phyloP scores from a whole-genome alignment of 2,113 vertebrate genomes.

The Silurus glanis region DNA sequence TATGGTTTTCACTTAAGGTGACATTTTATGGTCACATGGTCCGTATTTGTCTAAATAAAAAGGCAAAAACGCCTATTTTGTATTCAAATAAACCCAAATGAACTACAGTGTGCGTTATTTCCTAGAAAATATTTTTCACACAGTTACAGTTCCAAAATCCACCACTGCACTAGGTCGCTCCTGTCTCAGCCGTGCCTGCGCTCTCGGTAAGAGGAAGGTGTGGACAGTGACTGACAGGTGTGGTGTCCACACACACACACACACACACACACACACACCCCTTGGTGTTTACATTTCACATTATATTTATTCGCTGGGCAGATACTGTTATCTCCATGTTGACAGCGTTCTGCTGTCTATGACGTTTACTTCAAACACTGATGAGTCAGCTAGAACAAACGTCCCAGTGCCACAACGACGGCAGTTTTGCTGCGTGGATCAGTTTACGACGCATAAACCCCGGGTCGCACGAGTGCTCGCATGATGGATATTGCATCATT shows the following conservation, averaged over 20 bases:
- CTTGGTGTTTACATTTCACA: constrained; percentile 1
- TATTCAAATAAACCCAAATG: too few relatives aligned
- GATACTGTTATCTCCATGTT: neutral
- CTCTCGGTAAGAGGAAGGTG: constrained; percentile 9
- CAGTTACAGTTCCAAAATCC: too few relatives aligned
- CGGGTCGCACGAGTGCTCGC: neutral
- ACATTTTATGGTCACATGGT: too few relatives aligned
- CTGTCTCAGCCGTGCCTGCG: neutral
- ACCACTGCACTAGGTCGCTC: neutral
- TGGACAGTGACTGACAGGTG: constrained; percentile 28
- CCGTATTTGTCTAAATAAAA: too few relatives aligned
- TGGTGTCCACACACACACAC: neutral
- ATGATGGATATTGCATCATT: neutral
- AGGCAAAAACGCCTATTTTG: too few relatives aligned
- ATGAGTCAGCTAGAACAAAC: neutral
- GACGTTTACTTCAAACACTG: constrained; percentile 1
- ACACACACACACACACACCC: neutral
- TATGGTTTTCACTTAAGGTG: too few relatives aligned
- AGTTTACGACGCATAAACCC: neutral
- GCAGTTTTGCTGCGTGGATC: neutral
- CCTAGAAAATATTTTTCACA: too few relatives aligned
- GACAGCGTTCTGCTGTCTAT: constrained; percentile 6
- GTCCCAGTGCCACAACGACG: neutral
- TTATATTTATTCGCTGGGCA: neutral
- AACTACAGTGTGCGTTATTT: too few relatives aligned